Conservation (phyloP, 2,113 vertebrate genomes). For the Rhegmatorhina hoffmannsi region DNA sequence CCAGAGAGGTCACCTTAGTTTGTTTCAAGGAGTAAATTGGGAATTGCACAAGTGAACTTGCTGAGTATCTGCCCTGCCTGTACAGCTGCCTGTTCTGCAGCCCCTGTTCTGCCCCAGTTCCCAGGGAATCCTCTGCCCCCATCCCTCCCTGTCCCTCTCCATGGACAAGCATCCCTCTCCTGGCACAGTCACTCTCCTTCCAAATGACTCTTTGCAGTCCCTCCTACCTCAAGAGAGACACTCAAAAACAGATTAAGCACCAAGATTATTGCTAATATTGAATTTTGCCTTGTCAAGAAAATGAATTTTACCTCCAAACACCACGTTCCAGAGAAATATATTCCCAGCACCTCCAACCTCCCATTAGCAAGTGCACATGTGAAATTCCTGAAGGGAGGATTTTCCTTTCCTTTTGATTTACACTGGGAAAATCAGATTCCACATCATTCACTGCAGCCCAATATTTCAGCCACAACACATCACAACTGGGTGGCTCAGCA, state of each 20-base stretch:
- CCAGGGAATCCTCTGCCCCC: neutral
- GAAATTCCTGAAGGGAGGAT: neutral
- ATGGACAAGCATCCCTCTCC: neutral
- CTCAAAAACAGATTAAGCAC: neutral
- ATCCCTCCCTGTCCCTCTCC: neutral
- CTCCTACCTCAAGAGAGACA: neutral
- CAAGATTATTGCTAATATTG: neutral
- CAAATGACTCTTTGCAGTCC: neutral
- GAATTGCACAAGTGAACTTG: neutral
- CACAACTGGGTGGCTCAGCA: neutral
- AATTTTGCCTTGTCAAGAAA: neutral
- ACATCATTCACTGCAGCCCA: neutral
- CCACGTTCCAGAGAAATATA: neutral
- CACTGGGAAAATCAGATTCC: neutral
- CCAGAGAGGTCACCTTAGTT: conserved; percentile 53
- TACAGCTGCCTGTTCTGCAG: neutral
- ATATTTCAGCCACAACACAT: neutral
- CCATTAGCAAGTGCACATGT: neutral
- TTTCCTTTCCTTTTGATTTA: neutral
- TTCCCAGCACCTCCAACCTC: neutral
- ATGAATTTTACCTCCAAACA: neutral
- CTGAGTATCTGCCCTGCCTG: neutral
- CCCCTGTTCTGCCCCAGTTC: neutral
- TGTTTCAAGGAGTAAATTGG: neutral
- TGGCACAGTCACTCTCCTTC: neutral